These are phyloP conservation scores for Heliconius hermathena DNA, from an alignment of 1,140 invertebrate genomes.

Conservation along the genomic window DNA sequence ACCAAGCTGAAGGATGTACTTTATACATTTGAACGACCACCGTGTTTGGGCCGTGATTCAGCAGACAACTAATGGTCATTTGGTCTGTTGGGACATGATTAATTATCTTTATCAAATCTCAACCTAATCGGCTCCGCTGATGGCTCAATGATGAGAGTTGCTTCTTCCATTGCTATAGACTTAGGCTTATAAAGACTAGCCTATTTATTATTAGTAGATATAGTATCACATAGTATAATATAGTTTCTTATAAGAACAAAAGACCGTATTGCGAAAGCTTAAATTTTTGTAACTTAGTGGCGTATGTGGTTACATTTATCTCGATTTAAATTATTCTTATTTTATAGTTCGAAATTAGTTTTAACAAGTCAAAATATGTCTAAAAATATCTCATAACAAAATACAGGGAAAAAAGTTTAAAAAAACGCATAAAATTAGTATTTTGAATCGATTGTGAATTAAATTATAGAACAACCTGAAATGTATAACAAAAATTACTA, in stretches of 20 bases:
- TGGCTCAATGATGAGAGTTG: slow-evolving; percentile 68
- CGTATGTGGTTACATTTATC: too few species aligned
- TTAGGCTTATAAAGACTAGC: slow-evolving; percentile 3
- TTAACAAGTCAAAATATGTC: too few species aligned
- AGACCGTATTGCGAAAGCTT: neutral
- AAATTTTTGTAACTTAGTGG: too few species aligned
- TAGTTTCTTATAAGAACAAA: neutral
- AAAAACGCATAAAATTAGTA: too few species aligned
- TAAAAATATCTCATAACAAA: too few species aligned
- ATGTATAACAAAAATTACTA: too few species aligned
- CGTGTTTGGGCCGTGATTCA: slow-evolving; percentile 64
- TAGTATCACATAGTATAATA: neutral
- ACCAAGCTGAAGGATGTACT: slow-evolving; percentile 23
- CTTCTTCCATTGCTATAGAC: slow-evolving; percentile 44
- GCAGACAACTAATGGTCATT: slow-evolving; percentile 73
- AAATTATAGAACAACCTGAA: too few species aligned
- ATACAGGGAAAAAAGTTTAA: too few species aligned
- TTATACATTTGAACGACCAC: slow-evolving; percentile 56
- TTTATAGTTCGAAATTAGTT: too few species aligned
- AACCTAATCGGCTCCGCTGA: slow-evolving; percentile 53
- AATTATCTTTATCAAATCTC: slow-evolving; percentile 72
- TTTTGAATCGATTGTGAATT: too few species aligned
- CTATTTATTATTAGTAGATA: neutral
- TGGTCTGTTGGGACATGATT: slow-evolving; percentile 68
- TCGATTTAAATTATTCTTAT: too few species aligned